phyloP scores from a whole-genome alignment of 2,888 invertebrate species.

The Eristalis pertinax region DNA sequence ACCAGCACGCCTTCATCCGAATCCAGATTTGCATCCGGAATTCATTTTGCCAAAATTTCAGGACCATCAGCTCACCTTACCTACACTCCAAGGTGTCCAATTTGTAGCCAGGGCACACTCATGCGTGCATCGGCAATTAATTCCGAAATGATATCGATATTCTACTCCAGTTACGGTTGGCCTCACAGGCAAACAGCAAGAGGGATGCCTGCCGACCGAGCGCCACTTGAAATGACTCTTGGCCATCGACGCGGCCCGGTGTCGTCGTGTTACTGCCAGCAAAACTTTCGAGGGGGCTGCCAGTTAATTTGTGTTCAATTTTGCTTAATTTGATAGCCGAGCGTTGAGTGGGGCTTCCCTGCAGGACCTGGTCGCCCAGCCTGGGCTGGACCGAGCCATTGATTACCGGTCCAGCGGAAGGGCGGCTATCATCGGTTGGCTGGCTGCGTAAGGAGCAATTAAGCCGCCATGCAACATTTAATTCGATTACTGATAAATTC shows the following conservation, averaged over 20 bases:
- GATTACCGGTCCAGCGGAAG: not conserved
- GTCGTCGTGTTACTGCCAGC: constrained; percentile 22
- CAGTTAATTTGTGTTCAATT: constrained; percentile 48
- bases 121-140: constrained; percentile 54
- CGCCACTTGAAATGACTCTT: constrained; percentile 46
- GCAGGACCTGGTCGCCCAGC: not conserved
- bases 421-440: not conserved
- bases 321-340: constrained; percentile 36
- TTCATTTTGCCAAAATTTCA: not conserved
- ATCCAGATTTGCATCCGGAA: not conserved
- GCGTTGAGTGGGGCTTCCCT: not conserved
- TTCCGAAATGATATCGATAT: constrained; percentile 56
- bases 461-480: constrained; percentile 46
- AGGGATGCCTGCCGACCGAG: not conserved
- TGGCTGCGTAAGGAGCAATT: constrained; percentile 38
- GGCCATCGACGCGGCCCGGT: constrained; percentile 28
- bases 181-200: constrained; percentile 2
- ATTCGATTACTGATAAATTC: constrained; percentile 61
- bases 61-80: not conserved
- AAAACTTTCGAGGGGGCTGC: constrained; percentile 16
- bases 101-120: constrained; percentile 5
- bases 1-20: not conserved
- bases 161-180: constrained; percentile 8
- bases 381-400: not conserved
- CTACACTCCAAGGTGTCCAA: not conserved